Evolutionary conservation across 2,113 vertebrate genomes (phyloP).

Genomic region (Scolopax mira): DNA sequence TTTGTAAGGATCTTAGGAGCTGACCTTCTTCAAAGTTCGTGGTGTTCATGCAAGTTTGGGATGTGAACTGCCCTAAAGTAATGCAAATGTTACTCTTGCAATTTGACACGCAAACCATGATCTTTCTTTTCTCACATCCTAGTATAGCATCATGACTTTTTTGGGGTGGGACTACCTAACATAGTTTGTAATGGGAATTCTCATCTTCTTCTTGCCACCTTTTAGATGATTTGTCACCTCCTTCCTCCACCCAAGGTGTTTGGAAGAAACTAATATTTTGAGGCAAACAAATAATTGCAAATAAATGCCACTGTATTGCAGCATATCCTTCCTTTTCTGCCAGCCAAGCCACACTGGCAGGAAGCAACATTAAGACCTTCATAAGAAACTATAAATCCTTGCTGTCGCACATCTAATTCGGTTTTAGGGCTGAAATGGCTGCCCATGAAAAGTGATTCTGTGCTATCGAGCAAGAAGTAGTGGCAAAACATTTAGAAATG

Average conservation of each 20-base stretch:
- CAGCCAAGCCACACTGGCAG: background rate
- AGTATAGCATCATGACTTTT: background rate
- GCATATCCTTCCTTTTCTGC: conserved; percentile 38
- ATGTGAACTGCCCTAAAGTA: background rate
- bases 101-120: background rate
- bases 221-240: background rate
- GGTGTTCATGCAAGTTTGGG: background rate
- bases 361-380: background rate
- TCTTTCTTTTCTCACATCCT: background rate
- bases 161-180: background rate
- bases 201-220: background rate
- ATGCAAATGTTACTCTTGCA: background rate
- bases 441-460: background rate
- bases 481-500: background rate
- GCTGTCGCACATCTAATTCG: background rate
- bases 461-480: background rate
- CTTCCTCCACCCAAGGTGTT: background rate
- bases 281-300: conserved; percentile 9
- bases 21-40: background rate
- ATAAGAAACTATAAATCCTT: background rate
- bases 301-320: background rate
- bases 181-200: conserved; percentile 39
- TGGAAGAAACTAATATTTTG: background rate
- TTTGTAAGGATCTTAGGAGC: background rate
- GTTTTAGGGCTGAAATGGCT: background rate